These are phyloP conservation scores for Apamea crenata DNA, from an alignment of 2,888 invertebrate genomes.

Conservation along the genomic window DNA sequence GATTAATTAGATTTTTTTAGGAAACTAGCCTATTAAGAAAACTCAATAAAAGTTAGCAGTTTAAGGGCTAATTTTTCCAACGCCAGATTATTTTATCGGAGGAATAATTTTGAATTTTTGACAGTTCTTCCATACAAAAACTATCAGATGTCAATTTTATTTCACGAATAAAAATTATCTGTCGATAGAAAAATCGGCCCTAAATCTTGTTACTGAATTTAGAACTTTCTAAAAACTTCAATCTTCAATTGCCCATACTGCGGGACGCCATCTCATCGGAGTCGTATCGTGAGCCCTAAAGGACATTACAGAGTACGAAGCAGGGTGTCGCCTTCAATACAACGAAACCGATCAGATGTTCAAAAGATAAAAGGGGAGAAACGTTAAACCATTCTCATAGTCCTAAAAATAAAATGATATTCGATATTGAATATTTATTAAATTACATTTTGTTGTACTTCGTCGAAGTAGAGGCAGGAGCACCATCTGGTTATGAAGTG, in stretches of 20 bases:
- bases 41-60: too few species aligned
- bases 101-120: too few species aligned
- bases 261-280: neutral
- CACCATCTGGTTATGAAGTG: conserved; percentile 9
- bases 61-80: too few species aligned
- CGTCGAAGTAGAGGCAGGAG: neutral
- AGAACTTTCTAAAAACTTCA: neutral
- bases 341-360: conserved; percentile 73
- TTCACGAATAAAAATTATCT: too few species aligned
- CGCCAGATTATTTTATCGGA: too few species aligned
- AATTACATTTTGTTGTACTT: conserved; percentile 35
- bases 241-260: neutral
- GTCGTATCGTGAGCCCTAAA: conserved; percentile 47
- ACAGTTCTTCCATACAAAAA: too few species aligned
- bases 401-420: conserved; percentile 72
- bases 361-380: conserved; percentile 72
- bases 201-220: neutral
- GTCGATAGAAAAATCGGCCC: too few species aligned
- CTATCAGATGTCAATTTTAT: too few species aligned
- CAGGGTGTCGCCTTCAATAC: conserved; percentile 72
- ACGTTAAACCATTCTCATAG: conserved; percentile 66
- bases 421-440: conserved; percentile 70
- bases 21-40: too few species aligned
- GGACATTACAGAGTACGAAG: conserved; percentile 37
- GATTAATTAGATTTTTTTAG: too few species aligned